These are phyloP conservation scores for Meganola albula DNA, from an alignment of 2,888 invertebrate species.

Conservation along the genomic window DNA sequence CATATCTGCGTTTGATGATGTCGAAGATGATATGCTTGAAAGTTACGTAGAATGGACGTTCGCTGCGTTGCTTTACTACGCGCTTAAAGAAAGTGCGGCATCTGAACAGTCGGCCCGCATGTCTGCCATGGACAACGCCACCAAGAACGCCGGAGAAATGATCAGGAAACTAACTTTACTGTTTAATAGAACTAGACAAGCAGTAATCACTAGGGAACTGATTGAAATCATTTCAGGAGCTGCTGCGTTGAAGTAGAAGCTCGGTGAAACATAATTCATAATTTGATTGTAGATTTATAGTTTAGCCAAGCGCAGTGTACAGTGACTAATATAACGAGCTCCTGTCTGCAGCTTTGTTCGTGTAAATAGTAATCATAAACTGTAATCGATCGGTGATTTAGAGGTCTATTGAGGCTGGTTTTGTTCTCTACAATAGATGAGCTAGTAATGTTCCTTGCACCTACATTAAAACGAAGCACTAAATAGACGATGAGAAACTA, in stretches of 20 bases:
- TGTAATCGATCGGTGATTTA: no score
- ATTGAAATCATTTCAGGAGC: constrained; percentile 96
- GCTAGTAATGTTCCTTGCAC: no score
- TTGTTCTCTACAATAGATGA: no score
- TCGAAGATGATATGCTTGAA: constrained; percentile 81
- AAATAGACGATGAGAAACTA: no score
- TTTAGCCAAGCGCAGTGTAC: no score
- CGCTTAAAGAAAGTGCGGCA: constrained; percentile 85
- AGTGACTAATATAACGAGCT: no score
- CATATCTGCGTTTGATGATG: constrained; percentile 82
- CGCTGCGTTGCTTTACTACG: constrained; percentile 83
- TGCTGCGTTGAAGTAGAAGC: constrained; percentile 79
- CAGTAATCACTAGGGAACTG: constrained; percentile 91
- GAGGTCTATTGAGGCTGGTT: no score
- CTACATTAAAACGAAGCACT: no score
- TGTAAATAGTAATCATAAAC: no score
- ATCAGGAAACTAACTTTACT: constrained; percentile 84
- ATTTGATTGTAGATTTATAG: no score
- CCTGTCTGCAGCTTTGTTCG: no score
- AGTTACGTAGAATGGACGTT: constrained; percentile 85
- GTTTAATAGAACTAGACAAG: constrained; percentile 87
- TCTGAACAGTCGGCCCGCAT: constrained; percentile 88
- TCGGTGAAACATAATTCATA: background rate
- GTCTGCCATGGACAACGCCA: constrained; percentile 91
- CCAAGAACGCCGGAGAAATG: constrained; percentile 90